Percentiles rank a stretch among this genome's conserved stretches.
phyloP scores from a whole-genome alignment of 2,113 vertebrate species.

The Vanacampus margaritifer region DNA sequence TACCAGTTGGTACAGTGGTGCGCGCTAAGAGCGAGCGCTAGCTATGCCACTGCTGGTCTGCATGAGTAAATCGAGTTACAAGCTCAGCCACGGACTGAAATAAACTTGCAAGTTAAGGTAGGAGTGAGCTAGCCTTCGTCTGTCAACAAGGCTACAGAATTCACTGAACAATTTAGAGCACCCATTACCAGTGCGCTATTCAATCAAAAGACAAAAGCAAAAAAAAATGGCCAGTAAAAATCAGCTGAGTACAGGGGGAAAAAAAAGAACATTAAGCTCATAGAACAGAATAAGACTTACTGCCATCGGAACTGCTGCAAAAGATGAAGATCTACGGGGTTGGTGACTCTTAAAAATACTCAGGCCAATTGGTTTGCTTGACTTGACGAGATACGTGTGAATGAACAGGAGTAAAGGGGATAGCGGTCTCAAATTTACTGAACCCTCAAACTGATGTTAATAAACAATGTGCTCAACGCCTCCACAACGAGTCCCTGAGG shows the following conservation, averaged over 20 bases:
- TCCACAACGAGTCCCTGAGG: constrained; percentile 32
- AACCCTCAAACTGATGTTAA: constrained; percentile 47
- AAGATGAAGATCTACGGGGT: constrained; percentile 19
- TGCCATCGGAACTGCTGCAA: constrained; percentile 31
- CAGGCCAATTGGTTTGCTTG: constrained; percentile 8
- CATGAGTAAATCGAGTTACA: neutral
- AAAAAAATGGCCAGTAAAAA: neutral
- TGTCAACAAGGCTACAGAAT: neutral
- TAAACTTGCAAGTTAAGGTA: neutral
- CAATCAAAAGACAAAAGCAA: neutral
- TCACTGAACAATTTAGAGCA: neutral
- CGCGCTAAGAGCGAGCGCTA: too few species aligned
- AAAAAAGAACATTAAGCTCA: constrained; percentile 10
- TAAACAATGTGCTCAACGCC: constrained; percentile 51
- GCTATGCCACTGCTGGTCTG: too few species aligned
- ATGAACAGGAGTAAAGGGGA: constrained; percentile 39
- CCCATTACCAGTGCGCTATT: neutral
- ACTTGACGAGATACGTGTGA: constrained; percentile 9
- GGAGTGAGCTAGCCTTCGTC: neutral
- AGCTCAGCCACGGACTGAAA: neutral
- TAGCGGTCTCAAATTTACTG: constrained; percentile 50
- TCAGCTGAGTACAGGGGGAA: constrained; percentile 1
- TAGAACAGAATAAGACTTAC: constrained; percentile 17
- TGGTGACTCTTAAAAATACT: constrained; percentile 5
- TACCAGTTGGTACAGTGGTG: too few species aligned